These are phyloP conservation scores for Amphimallon solstitiale DNA, from an alignment of 2,888 invertebrate genomes.

Conservation along the genomic window DNA sequence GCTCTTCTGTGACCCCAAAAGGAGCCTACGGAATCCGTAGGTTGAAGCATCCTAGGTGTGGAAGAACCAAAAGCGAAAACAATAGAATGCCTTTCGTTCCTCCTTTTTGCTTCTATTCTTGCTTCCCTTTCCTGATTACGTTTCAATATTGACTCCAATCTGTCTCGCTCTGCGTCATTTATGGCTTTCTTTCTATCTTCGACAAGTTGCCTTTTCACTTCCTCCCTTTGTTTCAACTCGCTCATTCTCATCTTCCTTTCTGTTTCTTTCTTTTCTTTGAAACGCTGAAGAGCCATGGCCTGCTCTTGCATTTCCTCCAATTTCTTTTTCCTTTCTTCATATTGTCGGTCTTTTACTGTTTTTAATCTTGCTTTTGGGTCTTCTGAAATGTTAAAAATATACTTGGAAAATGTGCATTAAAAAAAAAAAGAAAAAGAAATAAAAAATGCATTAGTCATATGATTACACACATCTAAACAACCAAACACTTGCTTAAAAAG, in stretches of 20 bases:
- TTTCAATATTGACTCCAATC: conserved; percentile 85
- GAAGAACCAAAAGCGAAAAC: conserved; percentile 93
- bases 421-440: conserved; percentile 4
- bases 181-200: conserved; percentile 91
- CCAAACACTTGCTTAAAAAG: too few species aligned
- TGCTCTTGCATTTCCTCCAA: conserved; percentile 90
- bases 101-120: conserved; percentile 78
- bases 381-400: conserved; percentile 48
- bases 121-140: conserved; percentile 86
- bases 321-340: conserved; percentile 88
- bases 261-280: conserved; percentile 88
- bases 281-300: conserved; percentile 88
- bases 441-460: too few species aligned
- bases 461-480: too few species aligned
- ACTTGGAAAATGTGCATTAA: background rate
- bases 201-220: conserved; percentile 75
- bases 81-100: conserved; percentile 77
- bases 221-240: conserved; percentile 82
- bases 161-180: conserved; percentile 87
- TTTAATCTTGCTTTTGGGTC: conserved; percentile 75
- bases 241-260: conserved; percentile 85
- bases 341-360: conserved; percentile 85
- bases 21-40: conserved; percentile 79
- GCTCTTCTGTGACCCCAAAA: conserved; percentile 91
- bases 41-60: conserved; percentile 87